Percentiles rank a stretch among this genome's conserved stretches.
Evolutionary conservation across 2,113 vertebrate genomes (phyloP).

Genomic region (Phyllostomus discolor): DNA sequence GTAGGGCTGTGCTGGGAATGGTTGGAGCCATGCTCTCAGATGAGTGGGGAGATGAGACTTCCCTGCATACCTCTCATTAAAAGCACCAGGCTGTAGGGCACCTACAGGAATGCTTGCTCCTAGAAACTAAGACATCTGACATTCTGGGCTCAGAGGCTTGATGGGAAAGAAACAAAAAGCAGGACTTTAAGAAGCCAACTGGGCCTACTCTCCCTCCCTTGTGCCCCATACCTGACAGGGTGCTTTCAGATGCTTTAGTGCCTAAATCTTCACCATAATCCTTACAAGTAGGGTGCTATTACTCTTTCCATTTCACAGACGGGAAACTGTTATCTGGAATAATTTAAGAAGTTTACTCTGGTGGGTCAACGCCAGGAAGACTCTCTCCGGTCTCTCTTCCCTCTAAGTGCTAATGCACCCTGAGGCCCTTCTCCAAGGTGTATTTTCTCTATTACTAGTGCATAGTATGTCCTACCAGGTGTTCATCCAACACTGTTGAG

Average conservation of each 20-base stretch:
- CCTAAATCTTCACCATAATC: neutral
- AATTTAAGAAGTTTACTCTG: neutral
- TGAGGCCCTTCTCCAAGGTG: neutral
- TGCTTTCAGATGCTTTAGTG: neutral
- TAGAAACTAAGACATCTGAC: neutral
- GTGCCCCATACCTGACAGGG: neutral
- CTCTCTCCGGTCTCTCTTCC: neutral
- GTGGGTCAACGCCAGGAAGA: neutral
- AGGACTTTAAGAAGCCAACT: neutral
- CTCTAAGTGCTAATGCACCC: neutral
- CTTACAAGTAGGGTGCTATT: neutral
- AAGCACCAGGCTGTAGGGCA: neutral
- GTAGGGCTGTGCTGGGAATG: neutral
- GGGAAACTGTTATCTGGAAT: neutral
- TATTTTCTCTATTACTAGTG: constrained; percentile 12
- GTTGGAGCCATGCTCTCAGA: neutral
- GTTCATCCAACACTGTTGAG: neutral
- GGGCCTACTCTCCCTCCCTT: neutral
- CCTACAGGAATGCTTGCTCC: neutral
- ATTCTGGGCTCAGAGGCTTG: neutral
- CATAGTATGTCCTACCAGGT: neutral
- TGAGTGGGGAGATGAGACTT: neutral
- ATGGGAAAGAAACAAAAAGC: neutral
- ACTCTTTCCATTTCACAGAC: neutral
- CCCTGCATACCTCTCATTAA: neutral